Evolutionary conservation across 2,113 vertebrate genomes (phyloP).

Genomic region (Austrofundulus limnaeus): DNA sequence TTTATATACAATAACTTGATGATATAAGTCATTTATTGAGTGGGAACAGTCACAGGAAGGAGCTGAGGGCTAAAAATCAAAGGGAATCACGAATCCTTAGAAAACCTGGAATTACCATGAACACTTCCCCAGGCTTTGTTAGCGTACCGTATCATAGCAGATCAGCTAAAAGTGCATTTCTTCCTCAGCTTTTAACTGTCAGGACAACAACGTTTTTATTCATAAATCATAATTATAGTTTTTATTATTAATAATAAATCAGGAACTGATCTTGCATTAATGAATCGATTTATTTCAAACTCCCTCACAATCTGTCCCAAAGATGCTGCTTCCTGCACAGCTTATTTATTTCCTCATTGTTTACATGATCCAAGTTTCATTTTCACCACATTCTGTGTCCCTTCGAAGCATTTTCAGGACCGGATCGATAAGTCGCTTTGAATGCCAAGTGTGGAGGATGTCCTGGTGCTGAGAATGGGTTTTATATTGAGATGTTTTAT

Average conservation of each 20-base stretch:
- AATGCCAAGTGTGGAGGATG: constrained; percentile 25
- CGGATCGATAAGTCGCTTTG: background rate
- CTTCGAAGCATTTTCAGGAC: constrained; percentile 1
- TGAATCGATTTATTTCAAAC: background rate
- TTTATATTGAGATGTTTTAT: constrained; percentile 17
- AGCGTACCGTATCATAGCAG: background rate
- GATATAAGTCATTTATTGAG: constrained; percentile 5
- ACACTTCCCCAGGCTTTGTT: background rate
- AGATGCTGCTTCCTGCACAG: background rate
- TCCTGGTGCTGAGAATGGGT: constrained; percentile 2
- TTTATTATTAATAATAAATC: background rate
- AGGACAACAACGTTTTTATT: background rate
- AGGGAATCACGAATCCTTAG: no score
- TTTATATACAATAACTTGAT: constrained; percentile 40
- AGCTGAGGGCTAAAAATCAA: no score
- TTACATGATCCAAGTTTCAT: constrained; percentile 6
- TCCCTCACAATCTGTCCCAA: background rate
- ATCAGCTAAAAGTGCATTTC: constrained; percentile 8
- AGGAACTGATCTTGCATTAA: background rate
- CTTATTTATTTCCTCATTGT: constrained; percentile 16
- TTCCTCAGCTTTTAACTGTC: background rate
- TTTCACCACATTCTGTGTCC: constrained; percentile 9
- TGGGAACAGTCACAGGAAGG: background rate
- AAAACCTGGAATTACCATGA: background rate
- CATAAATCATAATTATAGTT: background rate